Evolutionary conservation across 2,888 invertebrate species (phyloP).

Genomic region (Liopterus haemorrhoidalis): DNA sequence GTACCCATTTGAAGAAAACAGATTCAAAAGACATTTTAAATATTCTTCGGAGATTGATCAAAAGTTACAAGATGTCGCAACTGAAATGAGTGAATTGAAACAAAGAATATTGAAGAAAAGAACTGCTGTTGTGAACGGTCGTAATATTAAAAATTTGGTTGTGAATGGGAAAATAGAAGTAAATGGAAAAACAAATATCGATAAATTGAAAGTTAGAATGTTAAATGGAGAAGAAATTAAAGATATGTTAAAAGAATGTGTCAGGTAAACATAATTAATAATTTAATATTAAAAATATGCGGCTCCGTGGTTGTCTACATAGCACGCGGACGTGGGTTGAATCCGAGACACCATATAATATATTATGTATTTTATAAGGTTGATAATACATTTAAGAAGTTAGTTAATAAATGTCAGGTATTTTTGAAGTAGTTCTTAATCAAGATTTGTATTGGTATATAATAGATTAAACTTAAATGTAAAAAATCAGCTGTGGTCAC

Average conservation of each 20-base stretch:
- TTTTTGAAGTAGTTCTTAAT: too few species aligned
- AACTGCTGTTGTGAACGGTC: background rate
- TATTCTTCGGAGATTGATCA: slow-evolving; percentile 6
- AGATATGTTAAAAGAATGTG: slow-evolving; percentile 37
- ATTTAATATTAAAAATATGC: background rate
- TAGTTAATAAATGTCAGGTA: too few species aligned
- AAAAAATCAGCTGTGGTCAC: too few species aligned
- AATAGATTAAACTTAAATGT: too few species aligned
- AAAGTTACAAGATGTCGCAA: slow-evolving; percentile 5
- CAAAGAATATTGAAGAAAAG: slow-evolving; percentile 14
- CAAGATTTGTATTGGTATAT: too few species aligned
- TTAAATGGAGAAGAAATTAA: slow-evolving; percentile 40
- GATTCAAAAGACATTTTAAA: slow-evolving; percentile 17
- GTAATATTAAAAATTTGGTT: slow-evolving; percentile 34
- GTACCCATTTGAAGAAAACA: slow-evolving; percentile 18
- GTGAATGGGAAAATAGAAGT: slow-evolving; percentile 41
- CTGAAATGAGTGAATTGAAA: slow-evolving; percentile 19
- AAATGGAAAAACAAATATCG: slow-evolving; percentile 35
- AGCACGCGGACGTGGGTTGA: background rate
- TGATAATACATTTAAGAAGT: too few species aligned
- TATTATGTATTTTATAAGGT: too few species aligned
- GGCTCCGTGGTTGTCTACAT: background rate
- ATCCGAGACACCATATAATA: too few species aligned
- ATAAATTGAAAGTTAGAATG: slow-evolving; percentile 34
- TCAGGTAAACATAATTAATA: slow-evolving; percentile 27